phyloP scores from a whole-genome alignment of 2,113 vertebrate genomes.

The Okapia johnstoni region DNA sequence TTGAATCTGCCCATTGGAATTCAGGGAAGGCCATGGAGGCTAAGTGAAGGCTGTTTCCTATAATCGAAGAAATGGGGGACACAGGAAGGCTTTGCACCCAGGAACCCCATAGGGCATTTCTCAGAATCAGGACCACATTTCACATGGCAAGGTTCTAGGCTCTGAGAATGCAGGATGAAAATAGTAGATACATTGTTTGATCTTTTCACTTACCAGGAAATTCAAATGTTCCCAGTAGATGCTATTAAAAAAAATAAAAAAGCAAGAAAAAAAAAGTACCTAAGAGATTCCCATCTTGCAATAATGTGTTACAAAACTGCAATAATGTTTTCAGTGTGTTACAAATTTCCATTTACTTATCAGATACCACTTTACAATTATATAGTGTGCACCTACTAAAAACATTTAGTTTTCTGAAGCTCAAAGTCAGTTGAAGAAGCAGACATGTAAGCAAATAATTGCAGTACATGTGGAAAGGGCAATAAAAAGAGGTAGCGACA shows the following conservation, averaged over 20 bases:
- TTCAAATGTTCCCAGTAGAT: neutral
- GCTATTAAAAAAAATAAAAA: neutral
- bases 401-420: neutral
- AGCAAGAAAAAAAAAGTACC: neutral
- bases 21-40: neutral
- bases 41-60: neutral
- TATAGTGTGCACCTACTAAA: neutral
- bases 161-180: neutral
- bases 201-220: neutral
- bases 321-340: neutral
- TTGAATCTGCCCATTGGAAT: neutral
- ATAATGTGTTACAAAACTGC: neutral
- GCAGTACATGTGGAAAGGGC: neutral
- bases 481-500: neutral
- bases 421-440: neutral
- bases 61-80: neutral
- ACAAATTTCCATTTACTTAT: neutral
- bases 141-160: neutral
- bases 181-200: neutral
- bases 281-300: neutral
- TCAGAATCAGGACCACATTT: neutral
- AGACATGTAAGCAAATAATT: neutral
- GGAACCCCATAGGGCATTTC: neutral
- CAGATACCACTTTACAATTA: neutral
- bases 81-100: neutral